These are phyloP conservation scores for Drosophila macrospina DNA, from an alignment of 2,888 invertebrate species.

Conservation along the genomic window DNA sequence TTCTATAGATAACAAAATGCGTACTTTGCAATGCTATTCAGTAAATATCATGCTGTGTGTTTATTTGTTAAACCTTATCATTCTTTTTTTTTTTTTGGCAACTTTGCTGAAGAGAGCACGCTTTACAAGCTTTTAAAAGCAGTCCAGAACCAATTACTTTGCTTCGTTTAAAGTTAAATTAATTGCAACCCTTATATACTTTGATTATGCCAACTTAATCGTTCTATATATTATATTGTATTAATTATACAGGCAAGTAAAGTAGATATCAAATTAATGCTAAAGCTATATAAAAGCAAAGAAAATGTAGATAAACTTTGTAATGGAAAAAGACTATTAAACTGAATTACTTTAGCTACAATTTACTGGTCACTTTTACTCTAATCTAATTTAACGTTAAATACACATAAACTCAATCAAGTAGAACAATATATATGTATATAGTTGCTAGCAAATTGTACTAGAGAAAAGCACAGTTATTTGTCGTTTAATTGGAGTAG, in stretches of 20 bases:
- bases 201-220: too few relatives aligned
- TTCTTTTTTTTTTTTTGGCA: neutral
- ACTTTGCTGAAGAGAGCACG: too few relatives aligned
- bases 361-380: too few relatives aligned
- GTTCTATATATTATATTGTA: too few relatives aligned
- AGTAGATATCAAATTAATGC: too few relatives aligned
- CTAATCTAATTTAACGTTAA: neutral
- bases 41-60: neutral
- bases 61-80: neutral
- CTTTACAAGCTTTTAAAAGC: too few relatives aligned
- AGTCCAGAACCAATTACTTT: neutral
- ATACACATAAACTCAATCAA: neutral
- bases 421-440: neutral
- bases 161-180: neutral
- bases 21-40: too few relatives aligned
- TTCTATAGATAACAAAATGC: conserved; percentile 1
- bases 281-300: too few relatives aligned
- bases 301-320: too few relatives aligned
- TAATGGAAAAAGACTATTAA: too few relatives aligned
- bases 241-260: too few relatives aligned
- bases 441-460: neutral
- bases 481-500: conserved; percentile 27
- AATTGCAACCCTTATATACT: neutral
- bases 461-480: neutral
- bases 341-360: too few relatives aligned